A percentile compares a stretch with the other conserved stretches of the same genome.
phyloP scores from a whole-genome alignment of 2,888 invertebrate species.

The Orchestes rusci region DNA sequence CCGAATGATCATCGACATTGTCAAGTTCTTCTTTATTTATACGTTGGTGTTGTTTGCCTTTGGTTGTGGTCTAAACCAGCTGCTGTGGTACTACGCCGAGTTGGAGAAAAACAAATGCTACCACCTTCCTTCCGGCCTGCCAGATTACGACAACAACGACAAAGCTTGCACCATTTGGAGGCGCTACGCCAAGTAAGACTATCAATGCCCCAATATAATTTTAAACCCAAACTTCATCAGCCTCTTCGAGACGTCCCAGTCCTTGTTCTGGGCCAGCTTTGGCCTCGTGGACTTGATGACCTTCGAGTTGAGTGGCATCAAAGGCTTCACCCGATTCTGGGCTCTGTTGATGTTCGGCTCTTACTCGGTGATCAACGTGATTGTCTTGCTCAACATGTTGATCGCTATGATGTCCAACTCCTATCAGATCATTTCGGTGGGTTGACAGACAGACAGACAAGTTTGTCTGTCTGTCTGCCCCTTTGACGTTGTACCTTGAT shows the following conservation, averaged over 20 bases:
- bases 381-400: slow-evolving; percentile 93
- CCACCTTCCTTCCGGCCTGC: slow-evolving; percentile 61
- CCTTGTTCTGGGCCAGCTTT: slow-evolving; percentile 96
- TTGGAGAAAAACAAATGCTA: slow-evolving; percentile 82
- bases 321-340: slow-evolving; percentile 94
- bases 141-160: slow-evolving; percentile 79
- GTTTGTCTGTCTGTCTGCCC: no score
- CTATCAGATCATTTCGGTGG: slow-evolving; percentile 93
- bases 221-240: slow-evolving; percentile 55
- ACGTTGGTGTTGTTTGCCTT: slow-evolving; percentile 89
- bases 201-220: not conserved
- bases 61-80: slow-evolving; percentile 91
- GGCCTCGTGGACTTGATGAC: slow-evolving; percentile 91
- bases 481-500: no score
- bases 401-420: slow-evolving; percentile 99
- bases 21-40: slow-evolving; percentile 95
- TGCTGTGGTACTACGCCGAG: slow-evolving; percentile 89
- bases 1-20: slow-evolving; percentile 88
- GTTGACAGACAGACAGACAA: no score
- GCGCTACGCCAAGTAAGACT: slow-evolving; percentile 73
- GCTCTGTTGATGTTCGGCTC: slow-evolving; percentile 96
- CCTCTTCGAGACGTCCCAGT: slow-evolving; percentile 95
- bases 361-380: slow-evolving; percentile 94
- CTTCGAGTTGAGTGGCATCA: slow-evolving; percentile 90
- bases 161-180: slow-evolving; percentile 82